These are phyloP conservation scores for Netelia inedita DNA, from an alignment of 2,888 invertebrate species.

Conservation along the genomic window DNA sequence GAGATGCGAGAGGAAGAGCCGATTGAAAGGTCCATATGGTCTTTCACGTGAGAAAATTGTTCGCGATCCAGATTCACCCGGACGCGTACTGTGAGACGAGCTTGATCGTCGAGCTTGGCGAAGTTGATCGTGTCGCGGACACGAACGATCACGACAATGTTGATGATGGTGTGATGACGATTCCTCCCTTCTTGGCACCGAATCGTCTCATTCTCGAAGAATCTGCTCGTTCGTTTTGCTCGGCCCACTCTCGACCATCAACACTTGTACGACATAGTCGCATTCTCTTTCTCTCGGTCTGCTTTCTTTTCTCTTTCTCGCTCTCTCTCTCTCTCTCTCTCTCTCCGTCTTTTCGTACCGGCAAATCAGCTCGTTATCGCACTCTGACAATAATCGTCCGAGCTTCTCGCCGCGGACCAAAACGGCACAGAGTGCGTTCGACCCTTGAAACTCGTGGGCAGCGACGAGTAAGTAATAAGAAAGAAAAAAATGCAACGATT, in stretches of 20 bases:
- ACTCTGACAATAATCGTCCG: constrained; percentile 69
- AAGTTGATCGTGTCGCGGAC: not conserved
- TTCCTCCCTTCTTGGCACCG: constrained; percentile 9
- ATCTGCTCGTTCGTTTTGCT: constrained; percentile 62
- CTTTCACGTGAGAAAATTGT: constrained; percentile 50
- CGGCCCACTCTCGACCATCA: constrained; percentile 68
- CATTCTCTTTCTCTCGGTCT: constrained; percentile 9
- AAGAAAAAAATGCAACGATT: not conserved
- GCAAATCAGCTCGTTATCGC: constrained; percentile 76
- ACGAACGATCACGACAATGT: constrained; percentile 18
- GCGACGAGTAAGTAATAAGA: not conserved
- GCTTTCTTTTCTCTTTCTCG: not conserved
- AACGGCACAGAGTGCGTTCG: constrained; percentile 24
- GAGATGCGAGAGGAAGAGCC: not conserved
- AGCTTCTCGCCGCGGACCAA: constrained; percentile 51
- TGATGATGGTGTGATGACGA: constrained; percentile 3
- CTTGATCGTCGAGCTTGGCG: not conserved
- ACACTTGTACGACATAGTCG: constrained; percentile 60
- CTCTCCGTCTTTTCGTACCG: constrained; percentile 59
- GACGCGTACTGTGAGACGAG: constrained; percentile 18
- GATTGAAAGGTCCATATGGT: not conserved
- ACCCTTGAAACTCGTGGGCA: constrained; percentile 30
- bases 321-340: not conserved
- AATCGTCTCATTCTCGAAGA: constrained; percentile 65
- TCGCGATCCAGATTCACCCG: constrained; percentile 64